Percentiles rank a stretch among this genome's conserved stretches.
phyloP scores from a whole-genome alignment of 2,888 invertebrate genomes.

The Hoplodrina ambigua region DNA sequence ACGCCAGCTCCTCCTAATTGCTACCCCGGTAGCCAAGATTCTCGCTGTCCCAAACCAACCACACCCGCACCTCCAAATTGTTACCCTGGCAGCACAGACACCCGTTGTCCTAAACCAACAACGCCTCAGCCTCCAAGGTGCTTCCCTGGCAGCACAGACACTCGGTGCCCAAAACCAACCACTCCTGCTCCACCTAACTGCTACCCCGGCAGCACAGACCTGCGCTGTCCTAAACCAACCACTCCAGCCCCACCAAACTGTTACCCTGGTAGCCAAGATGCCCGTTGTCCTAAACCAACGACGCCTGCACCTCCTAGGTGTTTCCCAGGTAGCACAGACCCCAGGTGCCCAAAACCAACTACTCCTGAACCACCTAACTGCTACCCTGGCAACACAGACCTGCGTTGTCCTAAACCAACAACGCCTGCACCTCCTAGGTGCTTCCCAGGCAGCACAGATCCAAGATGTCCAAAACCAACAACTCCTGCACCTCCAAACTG shows the following conservation, averaged over 20 bases:
- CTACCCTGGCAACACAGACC: not conserved
- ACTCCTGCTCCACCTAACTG: too few species aligned
- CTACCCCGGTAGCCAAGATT: too few species aligned
- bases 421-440: not conserved
- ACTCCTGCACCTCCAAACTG: not conserved
- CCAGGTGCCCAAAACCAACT: not conserved
- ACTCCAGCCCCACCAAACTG: too few species aligned
- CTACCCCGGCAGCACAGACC: too few species aligned
- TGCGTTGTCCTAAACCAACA: not conserved
- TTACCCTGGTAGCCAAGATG: not conserved
- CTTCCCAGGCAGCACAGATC: not conserved
- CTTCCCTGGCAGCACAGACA: too few species aligned
- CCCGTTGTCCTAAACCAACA: slow-evolving; percentile 6
- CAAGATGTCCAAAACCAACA: not conserved
- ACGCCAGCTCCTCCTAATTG: too few species aligned
- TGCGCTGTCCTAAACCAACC: too few species aligned
- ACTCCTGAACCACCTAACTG: not conserved
- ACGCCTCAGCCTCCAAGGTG: too few species aligned
- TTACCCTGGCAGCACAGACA: not conserved
- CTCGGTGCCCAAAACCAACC: too few species aligned
- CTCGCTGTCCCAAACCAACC: slow-evolving; percentile 23
- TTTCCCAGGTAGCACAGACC: not conserved
- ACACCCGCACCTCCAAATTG: slow-evolving; percentile 57
- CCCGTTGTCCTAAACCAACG: not conserved
- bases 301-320: not conserved